Percentiles rank a stretch among this genome's conserved stretches.
Conservation (phyloP, 1,140 invertebrate species). For the Penaeus chinensis region DNA sequence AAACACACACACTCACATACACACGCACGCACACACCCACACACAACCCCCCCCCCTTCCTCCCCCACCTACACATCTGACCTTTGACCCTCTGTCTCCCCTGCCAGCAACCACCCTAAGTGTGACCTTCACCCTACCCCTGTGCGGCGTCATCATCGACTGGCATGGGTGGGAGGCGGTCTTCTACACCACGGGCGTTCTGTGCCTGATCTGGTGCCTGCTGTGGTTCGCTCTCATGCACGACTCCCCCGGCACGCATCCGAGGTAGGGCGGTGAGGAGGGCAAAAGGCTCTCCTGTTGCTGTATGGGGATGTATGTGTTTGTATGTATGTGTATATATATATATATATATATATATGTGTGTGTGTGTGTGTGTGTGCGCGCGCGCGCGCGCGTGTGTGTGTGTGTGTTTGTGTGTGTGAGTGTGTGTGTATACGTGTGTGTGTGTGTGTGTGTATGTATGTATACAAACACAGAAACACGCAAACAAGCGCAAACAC, state of each 20-base stretch:
- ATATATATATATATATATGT: constrained; percentile 24
- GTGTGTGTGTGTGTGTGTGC: not conserved
- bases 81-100: no score
- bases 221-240: not conserved
- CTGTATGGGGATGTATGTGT: not conserved
- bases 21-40: no score
- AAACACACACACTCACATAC: no score
- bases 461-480: no score
- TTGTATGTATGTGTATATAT: constrained; percentile 3
- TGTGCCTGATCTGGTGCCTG: not conserved
- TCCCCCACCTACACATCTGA: no score
- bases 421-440: not conserved
- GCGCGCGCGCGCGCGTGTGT: not conserved
- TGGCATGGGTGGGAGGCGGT: not conserved
- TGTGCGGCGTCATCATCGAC: constrained; percentile 11
- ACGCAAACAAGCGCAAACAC: no score
- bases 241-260: not conserved
- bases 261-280: not conserved
- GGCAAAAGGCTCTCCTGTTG: no score
- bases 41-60: no score
- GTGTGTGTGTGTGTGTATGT: not conserved
- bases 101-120: not conserved
- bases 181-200: not conserved
- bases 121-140: not conserved
- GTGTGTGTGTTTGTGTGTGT: constrained; percentile 1